phyloP scores from a whole-genome alignment of 2,888 invertebrate species.

The Melangyna quadrimaculata region DNA sequence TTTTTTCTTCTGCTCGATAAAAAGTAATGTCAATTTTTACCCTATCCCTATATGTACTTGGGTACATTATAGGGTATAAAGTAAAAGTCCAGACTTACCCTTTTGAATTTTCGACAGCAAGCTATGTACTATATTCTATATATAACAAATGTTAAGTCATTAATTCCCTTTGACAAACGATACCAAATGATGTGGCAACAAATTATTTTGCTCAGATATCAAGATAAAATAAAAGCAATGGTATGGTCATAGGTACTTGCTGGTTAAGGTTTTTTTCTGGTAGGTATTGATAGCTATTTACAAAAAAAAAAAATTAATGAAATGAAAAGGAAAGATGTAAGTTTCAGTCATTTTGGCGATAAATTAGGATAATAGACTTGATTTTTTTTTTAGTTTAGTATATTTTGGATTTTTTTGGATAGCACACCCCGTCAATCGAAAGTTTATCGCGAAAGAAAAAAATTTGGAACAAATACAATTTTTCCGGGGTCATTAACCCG shows the following conservation, averaged over 20 bases:
- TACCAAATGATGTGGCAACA: constrained; percentile 57
- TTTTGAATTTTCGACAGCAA: constrained; percentile 21
- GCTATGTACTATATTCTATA: neutral
- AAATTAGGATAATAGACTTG: too few species aligned
- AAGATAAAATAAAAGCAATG: neutral
- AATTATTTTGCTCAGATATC: constrained; percentile 20
- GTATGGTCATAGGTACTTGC: neutral
- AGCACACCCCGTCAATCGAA: too few species aligned
- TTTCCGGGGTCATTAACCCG: too few species aligned
- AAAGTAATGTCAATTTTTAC: neutral
- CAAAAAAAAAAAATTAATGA: too few species aligned
- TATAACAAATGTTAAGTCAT: constrained; percentile 37
- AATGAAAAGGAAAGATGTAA: too few species aligned
- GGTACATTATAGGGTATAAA: neutral
- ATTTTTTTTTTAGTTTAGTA: too few species aligned
- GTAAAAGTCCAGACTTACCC: neutral
- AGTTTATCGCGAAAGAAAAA: too few species aligned
- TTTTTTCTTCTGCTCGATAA: constrained; percentile 29
- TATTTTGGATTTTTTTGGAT: too few species aligned
- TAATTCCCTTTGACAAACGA: constrained; percentile 53
- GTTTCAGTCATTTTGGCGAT: too few species aligned
- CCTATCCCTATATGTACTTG: neutral
- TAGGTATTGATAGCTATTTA: neutral
- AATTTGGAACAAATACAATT: too few species aligned
- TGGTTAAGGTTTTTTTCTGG: too few species aligned